Conservation (phyloP, 2,113 vertebrate species). For the Gallinago undulata region DNA sequence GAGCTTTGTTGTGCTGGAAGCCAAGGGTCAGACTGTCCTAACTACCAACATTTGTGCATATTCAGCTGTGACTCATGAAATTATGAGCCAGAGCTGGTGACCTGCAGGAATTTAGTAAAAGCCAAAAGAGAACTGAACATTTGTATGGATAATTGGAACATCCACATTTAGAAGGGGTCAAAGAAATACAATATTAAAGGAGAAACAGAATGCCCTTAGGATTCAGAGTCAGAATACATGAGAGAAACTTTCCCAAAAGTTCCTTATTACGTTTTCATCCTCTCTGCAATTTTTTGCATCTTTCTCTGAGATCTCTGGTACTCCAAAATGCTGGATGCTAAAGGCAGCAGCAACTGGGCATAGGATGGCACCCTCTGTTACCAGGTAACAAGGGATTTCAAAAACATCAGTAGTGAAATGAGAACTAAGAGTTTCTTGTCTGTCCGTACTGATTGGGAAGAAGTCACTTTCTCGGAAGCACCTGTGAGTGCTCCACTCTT, state of each 20-base stretch:
- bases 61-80: slow-evolving; percentile 58
- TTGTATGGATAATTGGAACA: neutral
- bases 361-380: neutral
- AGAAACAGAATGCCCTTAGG: neutral
- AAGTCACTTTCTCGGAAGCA: neutral
- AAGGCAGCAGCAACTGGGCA: neutral
- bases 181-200: neutral
- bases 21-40: slow-evolving; percentile 44
- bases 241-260: neutral
- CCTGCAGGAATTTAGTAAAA: slow-evolving; percentile 25
- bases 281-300: neutral
- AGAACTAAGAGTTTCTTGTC: neutral
- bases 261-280: neutral
- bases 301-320: neutral
- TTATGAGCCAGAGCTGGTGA: slow-evolving; percentile 10
- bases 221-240: neutral
- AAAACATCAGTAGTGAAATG: neutral
- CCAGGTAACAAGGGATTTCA: neutral
- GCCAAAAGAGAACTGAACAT: neutral
- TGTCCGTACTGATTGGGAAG: neutral
- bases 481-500: neutral
- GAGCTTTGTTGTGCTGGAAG: neutral
- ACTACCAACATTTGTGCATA: neutral
- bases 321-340: neutral
- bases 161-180: slow-evolving; percentile 3